Percentiles rank a stretch among this genome's conserved stretches.
Evolutionary conservation across 2,888 invertebrate genomes (phyloP).

Genomic region (Drosophila niveifrons): DNA sequence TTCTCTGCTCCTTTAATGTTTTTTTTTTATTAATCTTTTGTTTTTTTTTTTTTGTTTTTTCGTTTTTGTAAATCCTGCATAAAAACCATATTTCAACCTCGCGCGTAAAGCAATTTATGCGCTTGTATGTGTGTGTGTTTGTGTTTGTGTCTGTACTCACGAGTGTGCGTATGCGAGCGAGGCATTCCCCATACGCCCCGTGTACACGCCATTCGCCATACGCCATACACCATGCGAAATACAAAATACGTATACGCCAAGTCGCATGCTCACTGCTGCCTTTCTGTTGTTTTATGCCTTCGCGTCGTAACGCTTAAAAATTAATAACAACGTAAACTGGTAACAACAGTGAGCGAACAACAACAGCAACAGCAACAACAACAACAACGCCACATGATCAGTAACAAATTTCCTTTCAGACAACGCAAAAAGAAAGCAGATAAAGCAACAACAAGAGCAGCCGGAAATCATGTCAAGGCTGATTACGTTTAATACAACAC

Average conservation of each 20-base stretch:
- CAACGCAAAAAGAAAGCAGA: conserved; percentile 27
- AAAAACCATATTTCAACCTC: conserved; percentile 52
- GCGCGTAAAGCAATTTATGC: conserved; percentile 28
- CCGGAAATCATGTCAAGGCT: conserved; percentile 77
- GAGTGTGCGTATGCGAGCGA: conserved; percentile 36
- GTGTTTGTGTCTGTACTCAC: conserved; percentile 8
- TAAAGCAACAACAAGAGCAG: conserved; percentile 27
- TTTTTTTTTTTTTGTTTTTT: conserved; percentile 43
- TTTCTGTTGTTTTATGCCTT: conserved; percentile 52
- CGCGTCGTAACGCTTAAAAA: conserved; percentile 65
- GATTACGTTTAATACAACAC: conserved; percentile 57
- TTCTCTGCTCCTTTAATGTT: conserved; percentile 51
- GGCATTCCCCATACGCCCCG: conserved; percentile 44
- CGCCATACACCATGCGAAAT: conserved; percentile 2
- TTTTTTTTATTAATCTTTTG: conserved; percentile 37
- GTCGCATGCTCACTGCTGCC: conserved; percentile 22
- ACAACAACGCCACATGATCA: conserved; percentile 52
- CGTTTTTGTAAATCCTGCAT: conserved; percentile 70
- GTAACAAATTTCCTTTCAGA: conserved; percentile 60
- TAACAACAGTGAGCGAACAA: conserved; percentile 15
- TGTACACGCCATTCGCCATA: neutral
- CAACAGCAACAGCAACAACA: conserved; percentile 11
- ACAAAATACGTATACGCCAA: conserved; percentile 5
- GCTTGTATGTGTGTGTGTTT: conserved; percentile 20
- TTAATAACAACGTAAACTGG: conserved; percentile 62